phyloP scores from a whole-genome alignment of 2,888 invertebrate genomes.

The Machimus rusticus region DNA sequence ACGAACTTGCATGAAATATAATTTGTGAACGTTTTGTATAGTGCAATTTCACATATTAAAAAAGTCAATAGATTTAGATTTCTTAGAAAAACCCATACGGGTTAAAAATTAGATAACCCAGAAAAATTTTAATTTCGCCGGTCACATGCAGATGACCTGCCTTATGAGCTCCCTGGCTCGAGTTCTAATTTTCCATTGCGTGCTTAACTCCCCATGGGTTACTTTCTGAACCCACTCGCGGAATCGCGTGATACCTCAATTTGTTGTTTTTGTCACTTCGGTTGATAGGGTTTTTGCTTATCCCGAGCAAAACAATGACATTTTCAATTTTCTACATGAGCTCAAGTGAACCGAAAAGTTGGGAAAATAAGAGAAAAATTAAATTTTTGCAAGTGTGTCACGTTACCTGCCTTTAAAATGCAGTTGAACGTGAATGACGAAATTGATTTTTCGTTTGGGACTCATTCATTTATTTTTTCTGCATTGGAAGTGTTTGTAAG shows the following conservation, averaged over 20 bases:
- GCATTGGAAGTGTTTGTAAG: background rate
- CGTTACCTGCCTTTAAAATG: background rate
- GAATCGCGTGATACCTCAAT: background rate
- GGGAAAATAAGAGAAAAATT: background rate
- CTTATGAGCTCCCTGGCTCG: background rate
- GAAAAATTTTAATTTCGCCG: background rate
- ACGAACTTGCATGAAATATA: background rate
- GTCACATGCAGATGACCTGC: background rate
- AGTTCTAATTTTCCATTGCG: background rate
- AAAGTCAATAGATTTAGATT: too few species aligned
- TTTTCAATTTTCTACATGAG: background rate
- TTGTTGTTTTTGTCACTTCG: background rate
- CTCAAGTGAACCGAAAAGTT: background rate
- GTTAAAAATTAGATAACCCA: background rate
- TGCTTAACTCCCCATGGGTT: background rate
- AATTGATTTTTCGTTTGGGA: background rate
- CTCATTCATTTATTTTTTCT: background rate
- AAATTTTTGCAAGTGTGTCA: background rate
- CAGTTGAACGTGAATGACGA: background rate
- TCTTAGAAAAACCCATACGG: background rate
- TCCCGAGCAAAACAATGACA: background rate
- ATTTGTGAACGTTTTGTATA: background rate
- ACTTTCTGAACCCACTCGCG: background rate
- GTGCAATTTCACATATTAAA: background rate
- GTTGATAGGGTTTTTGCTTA: background rate